A percentile compares a stretch with the other conserved stretches of the same genome.
Evolutionary conservation across 2,113 vertebrate genomes (phyloP).

Genomic region (Cynopterus brachyotis): DNA sequence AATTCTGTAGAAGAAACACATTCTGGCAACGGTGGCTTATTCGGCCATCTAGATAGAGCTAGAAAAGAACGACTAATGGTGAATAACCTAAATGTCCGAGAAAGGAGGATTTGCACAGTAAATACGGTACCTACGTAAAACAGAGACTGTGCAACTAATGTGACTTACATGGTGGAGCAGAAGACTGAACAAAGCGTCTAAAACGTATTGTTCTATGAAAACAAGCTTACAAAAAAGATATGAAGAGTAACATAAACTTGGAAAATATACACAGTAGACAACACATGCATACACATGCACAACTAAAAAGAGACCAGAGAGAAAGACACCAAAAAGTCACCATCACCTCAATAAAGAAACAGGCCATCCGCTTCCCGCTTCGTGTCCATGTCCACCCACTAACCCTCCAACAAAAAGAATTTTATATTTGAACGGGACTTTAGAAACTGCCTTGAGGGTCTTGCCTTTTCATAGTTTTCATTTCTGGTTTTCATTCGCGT

Average conservation of each 20-base stretch:
- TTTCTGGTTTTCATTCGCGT: neutral
- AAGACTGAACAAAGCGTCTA: neutral
- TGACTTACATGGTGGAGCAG: neutral
- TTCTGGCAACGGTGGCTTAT: neutral
- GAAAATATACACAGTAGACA: neutral
- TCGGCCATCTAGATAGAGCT: neutral
- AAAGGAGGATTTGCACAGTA: neutral
- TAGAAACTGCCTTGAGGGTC: neutral
- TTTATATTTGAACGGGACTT: neutral
- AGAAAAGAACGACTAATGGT: neutral
- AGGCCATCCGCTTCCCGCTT: neutral
- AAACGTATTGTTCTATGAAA: neutral
- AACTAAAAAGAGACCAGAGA: neutral
- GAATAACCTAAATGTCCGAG: neutral
- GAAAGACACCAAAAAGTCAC: neutral
- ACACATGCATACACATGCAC: neutral
- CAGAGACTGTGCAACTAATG: fast-evolving
- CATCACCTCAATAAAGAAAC: neutral
- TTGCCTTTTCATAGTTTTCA: neutral
- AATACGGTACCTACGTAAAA: neutral
- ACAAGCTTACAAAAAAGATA: neutral
- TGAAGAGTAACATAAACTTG: neutral
- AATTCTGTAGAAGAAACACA: slow-evolving; percentile 54
- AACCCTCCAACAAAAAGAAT: neutral
- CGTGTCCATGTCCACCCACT: neutral